Evolutionary conservation across 2,797 vertebrate species (phyloP), one percentile per base, ranked within the genome.

Genomic region (Channallabes apus): DNA sequence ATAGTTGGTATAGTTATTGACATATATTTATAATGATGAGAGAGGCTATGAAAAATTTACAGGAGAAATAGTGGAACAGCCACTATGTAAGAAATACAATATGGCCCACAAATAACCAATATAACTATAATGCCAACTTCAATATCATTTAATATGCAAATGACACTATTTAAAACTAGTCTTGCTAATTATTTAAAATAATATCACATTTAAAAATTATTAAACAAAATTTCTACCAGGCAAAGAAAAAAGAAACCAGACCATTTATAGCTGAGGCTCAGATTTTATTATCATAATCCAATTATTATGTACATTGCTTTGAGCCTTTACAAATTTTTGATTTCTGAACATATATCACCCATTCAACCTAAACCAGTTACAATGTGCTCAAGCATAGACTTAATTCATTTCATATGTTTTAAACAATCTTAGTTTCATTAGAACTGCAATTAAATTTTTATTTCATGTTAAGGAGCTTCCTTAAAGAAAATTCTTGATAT

Each of bases 281-380:
- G 14, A 80, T 46, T 80, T 80, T 46, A 80, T 64, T n/a, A 59
- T 59, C 9, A 35, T 35, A 77, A 35, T 22, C 72, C n/a, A 77
- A 56, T 6, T 51, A 73, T 76, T 76, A 76, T 4, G n/a, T 11
- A 77, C 14, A 62, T 12, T 51, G 32, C 35, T 46, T 80, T 27
- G 6, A 46, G 9, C 56, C 18, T 61, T 59, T 35, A 15, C 29
- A 59, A 7, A 80, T 79, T 41, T 17, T 62, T 79, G 18, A 17
- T 46, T 27, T 2, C 9, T 38, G 22, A 35, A 35, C 1, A 38
- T 35, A 78, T 41, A 78, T 62, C 35, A 24, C 14, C 17, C 12
- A 62, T 1, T 79, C 22, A 62, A 35, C 18, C 12, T 22, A 3
- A 59, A 59, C 9, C 11, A 6, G 12, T n/a, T n/a, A 79, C 22